Evolutionary conservation across 2,888 invertebrate species (phyloP), one percentile per base, ranked within the genome.

Genomic region (Perizoma flavofasciatum): DNA sequence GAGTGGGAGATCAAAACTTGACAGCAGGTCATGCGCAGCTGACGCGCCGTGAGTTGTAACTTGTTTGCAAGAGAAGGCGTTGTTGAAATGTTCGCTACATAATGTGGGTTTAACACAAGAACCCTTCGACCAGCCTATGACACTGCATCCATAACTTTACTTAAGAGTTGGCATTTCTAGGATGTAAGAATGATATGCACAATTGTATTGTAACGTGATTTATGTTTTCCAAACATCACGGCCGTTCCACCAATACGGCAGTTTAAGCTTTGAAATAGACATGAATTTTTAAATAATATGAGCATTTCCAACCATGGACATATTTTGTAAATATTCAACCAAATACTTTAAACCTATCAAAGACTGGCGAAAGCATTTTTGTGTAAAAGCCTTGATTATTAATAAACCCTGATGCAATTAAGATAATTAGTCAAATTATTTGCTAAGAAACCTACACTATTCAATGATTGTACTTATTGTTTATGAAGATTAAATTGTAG

Each of bases 401-500:
- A 22, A 22, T n/a, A 39, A 34, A 49, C 32, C 41, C 22, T 34
- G 11, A 50, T 56, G 56, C 50, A 46, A 46, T 50, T 50, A 39
- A 40, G 34, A 32, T 34, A 35, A 35, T 7, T 48, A 46, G 50
- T 41, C 43, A 41, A 46, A 32, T 45, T 37, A 39, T 45, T 9
- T 39, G 33, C 9, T 22, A 33, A n/a, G n/a, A 55, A 9, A 49
- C 22, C 33, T 11, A 47, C 22, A 35, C 7, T 41, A 46, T 9
- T 44, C 39, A 10, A 5, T 11, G 10, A 6, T 7, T 50, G 49
- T 67, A 65, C 59, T 68, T 65, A 60, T 57, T 53, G 47, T 57
- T 51, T 60, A 49, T 49, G 52, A 49, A 55, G 9, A 49, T 51
- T 47, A 34, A 59, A 49, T 59, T 61, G 22, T 55, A 74, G 74